Base-by-base conservation (phyloP, 2,888 invertebrate genomes). In the Morinoia aosen region DNA sequence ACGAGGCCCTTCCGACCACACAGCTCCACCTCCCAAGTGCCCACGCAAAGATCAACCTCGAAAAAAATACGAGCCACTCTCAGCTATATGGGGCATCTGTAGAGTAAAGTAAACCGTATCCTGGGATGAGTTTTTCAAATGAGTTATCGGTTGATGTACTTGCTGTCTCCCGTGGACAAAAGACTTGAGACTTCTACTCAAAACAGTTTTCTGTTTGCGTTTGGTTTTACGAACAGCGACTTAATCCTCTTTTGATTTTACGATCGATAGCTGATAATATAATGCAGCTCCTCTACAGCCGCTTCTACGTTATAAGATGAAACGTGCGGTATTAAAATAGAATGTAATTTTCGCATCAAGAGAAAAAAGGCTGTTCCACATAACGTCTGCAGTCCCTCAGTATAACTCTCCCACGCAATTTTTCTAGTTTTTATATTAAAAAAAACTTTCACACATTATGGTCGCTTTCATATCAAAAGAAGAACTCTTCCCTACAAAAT, bases 71-170 rank as follows among this genome's bases (percentile, higher is more conserved):
- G 76, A 33, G 25, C 76, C 76, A 76, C 76, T 76, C 76, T 76
- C 76, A 76, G 33, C 76, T 25, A 76, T 76, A 76, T 76, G 76
- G 33, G 25, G 76, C 76, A 33, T 33, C 25, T 76, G 76, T 76
- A 16, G 76, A 76, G 76, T 76, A 76, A 76, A 76, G 76, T 76
- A 76, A 76, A 76, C 76, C 76, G 25, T 76, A 76, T 76, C 25
- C 76, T 76, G 76, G 19, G 33, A 76, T 76, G 76, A 76, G 76
- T 25, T 76, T 19, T 76, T 76, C 33, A 33, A 76, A 76, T 76
- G 76, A 76, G 76, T 76, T 76, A 76, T 76, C 76, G 76, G 76
- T 76, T 76, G 76, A 76, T 76, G 76, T 76, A 76, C 76, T 76
- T 76, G 76, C 76, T 76, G 76, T 25, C 76, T 33, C 76, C 8